phyloP scores from a whole-genome alignment of 1,140 invertebrate species.

The Parasteatoda tepidariorum region DNA sequence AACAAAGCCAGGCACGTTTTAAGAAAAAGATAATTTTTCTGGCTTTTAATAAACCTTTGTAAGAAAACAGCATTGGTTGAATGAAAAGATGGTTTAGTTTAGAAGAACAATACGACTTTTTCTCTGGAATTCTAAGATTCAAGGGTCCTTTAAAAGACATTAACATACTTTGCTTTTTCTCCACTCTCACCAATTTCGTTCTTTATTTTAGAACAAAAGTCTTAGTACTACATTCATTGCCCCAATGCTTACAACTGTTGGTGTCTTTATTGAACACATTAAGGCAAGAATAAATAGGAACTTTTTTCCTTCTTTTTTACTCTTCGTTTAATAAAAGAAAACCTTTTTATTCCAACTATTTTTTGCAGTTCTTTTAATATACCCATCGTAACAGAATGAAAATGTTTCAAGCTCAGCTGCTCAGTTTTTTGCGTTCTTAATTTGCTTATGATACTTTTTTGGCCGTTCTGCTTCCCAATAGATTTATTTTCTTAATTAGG shows the following conservation, averaged over 20 bases:
- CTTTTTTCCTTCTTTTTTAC: background rate
- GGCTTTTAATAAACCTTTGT: no score
- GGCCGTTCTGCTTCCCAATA: background rate
- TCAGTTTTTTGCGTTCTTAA: conserved; percentile 4
- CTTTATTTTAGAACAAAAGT: background rate
- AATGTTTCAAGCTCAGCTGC: conserved; percentile 20
- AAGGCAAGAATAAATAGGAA: background rate
- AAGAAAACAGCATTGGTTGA: no score
- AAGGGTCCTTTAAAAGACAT: background rate
- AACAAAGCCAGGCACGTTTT: no score
- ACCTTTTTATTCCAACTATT: background rate
- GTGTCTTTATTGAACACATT: background rate
- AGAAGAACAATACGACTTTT: background rate
- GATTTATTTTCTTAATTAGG: conserved; percentile 19
- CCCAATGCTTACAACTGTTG: background rate
- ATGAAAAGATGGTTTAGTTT: background rate
- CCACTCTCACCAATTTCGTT: background rate
- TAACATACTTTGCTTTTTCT: background rate
- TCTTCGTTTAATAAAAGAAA: no score
- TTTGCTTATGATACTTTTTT: conserved; percentile 18
- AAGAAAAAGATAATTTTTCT: no score
- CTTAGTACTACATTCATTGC: background rate
- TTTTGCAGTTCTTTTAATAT: background rate
- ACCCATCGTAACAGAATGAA: background rate
- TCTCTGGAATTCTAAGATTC: background rate